phyloP scores from a whole-genome alignment of 2,113 vertebrate species.

The Myrmecobius fasciatus region DNA sequence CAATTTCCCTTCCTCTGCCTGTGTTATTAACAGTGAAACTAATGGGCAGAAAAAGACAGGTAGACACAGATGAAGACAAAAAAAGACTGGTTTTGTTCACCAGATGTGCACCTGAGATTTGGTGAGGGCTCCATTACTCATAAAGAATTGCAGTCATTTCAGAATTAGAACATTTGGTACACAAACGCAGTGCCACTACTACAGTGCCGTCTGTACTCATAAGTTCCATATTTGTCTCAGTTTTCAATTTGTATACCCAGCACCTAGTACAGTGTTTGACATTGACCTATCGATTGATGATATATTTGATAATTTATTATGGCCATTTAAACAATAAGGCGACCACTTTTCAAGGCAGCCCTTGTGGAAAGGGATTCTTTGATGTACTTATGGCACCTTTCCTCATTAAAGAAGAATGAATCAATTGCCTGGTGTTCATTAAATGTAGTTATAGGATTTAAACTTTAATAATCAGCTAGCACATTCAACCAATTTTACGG shows the following conservation, averaged over 20 bases:
- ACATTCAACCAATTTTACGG: not conserved
- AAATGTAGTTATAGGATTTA: not conserved
- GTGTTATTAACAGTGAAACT: constrained; percentile 13
- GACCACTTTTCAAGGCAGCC: not conserved
- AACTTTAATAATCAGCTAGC: not conserved
- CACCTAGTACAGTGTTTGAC: not conserved
- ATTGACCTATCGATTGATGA: not conserved
- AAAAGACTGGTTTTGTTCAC: not conserved
- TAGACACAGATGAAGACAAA: not conserved
- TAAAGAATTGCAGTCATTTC: not conserved
- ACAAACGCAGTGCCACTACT: not conserved
- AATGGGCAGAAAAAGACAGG: not conserved
- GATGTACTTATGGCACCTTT: not conserved
- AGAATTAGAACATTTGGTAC: not conserved
- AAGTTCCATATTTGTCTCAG: not conserved
- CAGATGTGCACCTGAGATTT: not conserved
- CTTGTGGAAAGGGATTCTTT: not conserved
- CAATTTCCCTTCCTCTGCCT: not conserved
- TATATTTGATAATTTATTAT: not conserved
- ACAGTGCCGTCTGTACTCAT: not conserved
- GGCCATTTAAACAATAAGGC: not conserved
- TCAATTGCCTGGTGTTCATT: not conserved
- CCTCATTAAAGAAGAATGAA: not conserved
- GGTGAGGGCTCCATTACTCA: not conserved
- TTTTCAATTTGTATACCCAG: not conserved